phyloP scores from a whole-genome alignment of 37 sponge, comb jelly and placozoan species.

The Tethya wilhelma region DNA sequence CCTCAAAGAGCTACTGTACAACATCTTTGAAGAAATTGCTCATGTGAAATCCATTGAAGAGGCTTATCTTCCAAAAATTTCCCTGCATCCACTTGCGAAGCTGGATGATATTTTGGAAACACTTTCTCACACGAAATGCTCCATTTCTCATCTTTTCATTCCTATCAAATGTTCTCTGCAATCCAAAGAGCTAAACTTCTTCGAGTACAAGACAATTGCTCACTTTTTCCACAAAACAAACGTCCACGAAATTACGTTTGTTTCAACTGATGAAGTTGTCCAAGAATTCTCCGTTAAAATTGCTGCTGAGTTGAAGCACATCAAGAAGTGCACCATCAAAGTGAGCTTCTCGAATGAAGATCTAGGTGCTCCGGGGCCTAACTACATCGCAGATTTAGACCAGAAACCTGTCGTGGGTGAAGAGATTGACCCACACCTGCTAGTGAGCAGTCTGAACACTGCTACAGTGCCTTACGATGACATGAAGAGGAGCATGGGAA shows the following conservation, averaged over 20 bases:
- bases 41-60: conserved; percentile 35
- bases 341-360: conserved; percentile 7
- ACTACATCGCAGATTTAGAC: conserved; percentile 33
- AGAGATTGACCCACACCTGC: conserved; percentile 20
- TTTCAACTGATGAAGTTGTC: conserved; percentile 19
- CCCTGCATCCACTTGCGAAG: not conserved
- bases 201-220: conserved; percentile 9
- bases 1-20: conserved; percentile 1
- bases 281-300: conserved; percentile 15
- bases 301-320: conserved; percentile 2
- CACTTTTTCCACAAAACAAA: conserved; percentile 2
- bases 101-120: not conserved
- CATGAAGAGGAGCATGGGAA: no score
- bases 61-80: conserved; percentile 15
- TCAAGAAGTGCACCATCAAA: not conserved
- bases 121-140: not conserved
- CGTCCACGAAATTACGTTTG: conserved; percentile 13
- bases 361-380: conserved; percentile 27
- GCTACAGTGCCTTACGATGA: no score
- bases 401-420: conserved; percentile 2
- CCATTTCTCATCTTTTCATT: conserved; percentile 12
- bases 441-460: conserved; percentile 35
- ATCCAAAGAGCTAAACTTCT: not conserved
- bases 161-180: not conserved
- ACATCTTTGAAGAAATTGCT: not conserved